Evolutionary conservation across 37 sponge, comb jelly and placozoan genomes (phyloP), one percentile per base, ranked within the genome.

Genomic region (Diacarnus erythraeanus): DNA sequence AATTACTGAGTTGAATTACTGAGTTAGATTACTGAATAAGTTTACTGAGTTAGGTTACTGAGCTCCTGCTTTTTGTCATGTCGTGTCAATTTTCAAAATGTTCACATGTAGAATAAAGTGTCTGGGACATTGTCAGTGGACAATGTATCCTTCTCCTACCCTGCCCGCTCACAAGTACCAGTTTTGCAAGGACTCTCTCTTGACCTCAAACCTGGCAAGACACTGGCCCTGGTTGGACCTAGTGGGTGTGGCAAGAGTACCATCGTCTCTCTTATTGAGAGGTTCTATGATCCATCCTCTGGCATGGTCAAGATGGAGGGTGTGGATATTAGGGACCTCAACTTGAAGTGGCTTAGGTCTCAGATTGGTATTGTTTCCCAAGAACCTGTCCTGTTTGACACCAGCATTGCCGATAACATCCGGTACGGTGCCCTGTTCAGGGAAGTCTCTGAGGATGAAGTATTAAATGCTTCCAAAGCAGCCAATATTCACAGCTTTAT

Each of bases 211-310:
- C 84, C 84, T 2, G 96, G 96, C 29, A 78, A 95, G 72, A 92
- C 90, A 3, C 64, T 95, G 21, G 96, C 96, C 12, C 82, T 95
- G 30, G 96, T 95, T 42, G 97, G 97, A 6, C 88, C 90, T 57
- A 89, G 90, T 82, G 96, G 96, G 44, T 95, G 96, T 86, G 95
- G 95, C 39, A 94, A 94, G 80, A 92, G 92, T 42, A 95, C 96
- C 6, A 77, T 87, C 27, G 91, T 95, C 35, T 86, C 88, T 17
- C 90, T 95, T 3, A 39, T 92, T 1, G 87, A 92, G 76, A 80
- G 96, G 22, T 95, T 95, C 87, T 95, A 95, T 42, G 93, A 95
- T 44, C 80, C 86, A 2, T 33, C 43, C 1, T 44, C 29, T 12
- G 90, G 81, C 2, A 44, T 25, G 25, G 23, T 86, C 17, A 42